These are phyloP conservation scores for Choreutis nemorana DNA, from an alignment of 2,888 invertebrate species.

Conservation along the genomic window DNA sequence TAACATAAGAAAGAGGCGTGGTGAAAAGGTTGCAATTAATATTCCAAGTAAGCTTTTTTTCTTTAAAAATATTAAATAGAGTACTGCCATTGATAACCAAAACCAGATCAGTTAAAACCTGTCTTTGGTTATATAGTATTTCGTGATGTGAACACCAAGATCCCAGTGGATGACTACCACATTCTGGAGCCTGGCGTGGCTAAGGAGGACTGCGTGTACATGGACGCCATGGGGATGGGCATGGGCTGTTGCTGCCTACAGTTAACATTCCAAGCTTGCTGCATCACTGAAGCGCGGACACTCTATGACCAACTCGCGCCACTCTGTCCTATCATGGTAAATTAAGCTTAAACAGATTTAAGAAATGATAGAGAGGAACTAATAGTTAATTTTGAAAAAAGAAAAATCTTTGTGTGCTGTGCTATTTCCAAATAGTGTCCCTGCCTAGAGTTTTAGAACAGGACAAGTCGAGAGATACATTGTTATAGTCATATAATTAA, in stretches of 20 bases:
- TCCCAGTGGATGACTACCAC: conserved; percentile 82
- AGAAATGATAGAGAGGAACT: too few relatives aligned
- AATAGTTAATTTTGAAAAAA: too few relatives aligned
- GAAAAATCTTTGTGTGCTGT: too few relatives aligned
- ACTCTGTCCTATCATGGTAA: conserved; percentile 94
- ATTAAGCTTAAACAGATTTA: conserved; percentile 6
- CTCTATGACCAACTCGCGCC: conserved; percentile 98
- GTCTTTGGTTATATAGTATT: conserved; percentile 80
- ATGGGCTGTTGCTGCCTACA: conserved; percentile 99
- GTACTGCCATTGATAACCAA: too few relatives aligned
- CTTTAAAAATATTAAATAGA: neutral
- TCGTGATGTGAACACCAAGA: conserved; percentile 85
- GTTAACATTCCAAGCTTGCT: conserved; percentile 95
- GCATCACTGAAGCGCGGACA: conserved; percentile 93
- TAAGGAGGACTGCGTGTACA: conserved; percentile 90
- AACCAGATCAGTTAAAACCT: too few relatives aligned
- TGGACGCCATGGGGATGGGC: conserved; percentile 99
- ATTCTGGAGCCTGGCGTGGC: conserved; percentile 70
- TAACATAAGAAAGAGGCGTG: conserved; percentile 90
- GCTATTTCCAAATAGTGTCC: too few relatives aligned
- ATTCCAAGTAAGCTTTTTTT: conserved; percentile 77
- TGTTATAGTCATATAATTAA: too few relatives aligned
- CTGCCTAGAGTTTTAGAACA: too few relatives aligned
- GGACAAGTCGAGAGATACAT: too few relatives aligned
- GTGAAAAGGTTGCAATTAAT: conserved; percentile 96